Evolutionary conservation across 2,888 invertebrate species (phyloP), one percentile per base, ranked within the genome.

Genomic region (Campaea margaritaria): DNA sequence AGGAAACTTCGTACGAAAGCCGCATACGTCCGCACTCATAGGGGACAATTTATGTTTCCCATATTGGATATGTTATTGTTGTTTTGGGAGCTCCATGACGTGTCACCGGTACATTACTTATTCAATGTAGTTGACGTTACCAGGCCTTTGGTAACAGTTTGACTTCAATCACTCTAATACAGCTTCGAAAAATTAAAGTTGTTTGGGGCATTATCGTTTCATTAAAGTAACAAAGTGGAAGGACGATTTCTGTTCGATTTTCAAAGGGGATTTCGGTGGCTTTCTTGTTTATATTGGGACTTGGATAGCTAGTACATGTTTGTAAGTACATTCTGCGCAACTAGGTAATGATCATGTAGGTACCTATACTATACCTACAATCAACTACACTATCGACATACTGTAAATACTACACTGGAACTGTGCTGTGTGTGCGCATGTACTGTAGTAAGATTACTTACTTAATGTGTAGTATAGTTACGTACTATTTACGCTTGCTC

Each of bases 41-140:
- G 89, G 91, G 91, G 91, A 91, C 87, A 86, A 86, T 89, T 91
- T 87, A 85, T 82, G 79, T 79, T 83, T 83, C 80, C 81, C 81
- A 81, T 80, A 77, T 75, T 72, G 69, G 69, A 74, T 72, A 72
- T 78, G 77, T 85, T 87, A 87, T 90, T 88, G 85, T 88, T 85
- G 84, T 79, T 83, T 79, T 82, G 87, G 82, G 83, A 83, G 75
- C 79, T 69, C 67, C 78, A 76, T 86, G 77, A 81, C 85, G 83
- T 86, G 88, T 81, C 74, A 69, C 75, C 75, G 72, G 70, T 77
- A 79, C 83, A 86, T 87, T 83, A 87, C 79, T 88, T 85, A 86
- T 85, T 82, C 81, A 81, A 70, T 73, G 73, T 75, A 79, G 76
- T 78, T 77, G 79, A 75, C 71, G 79, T 78, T 76, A 68, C 68